Evolutionary conservation across 1,140 invertebrate genomes (phyloP).

Genomic region (Tetranychus cinnabarinus): DNA sequence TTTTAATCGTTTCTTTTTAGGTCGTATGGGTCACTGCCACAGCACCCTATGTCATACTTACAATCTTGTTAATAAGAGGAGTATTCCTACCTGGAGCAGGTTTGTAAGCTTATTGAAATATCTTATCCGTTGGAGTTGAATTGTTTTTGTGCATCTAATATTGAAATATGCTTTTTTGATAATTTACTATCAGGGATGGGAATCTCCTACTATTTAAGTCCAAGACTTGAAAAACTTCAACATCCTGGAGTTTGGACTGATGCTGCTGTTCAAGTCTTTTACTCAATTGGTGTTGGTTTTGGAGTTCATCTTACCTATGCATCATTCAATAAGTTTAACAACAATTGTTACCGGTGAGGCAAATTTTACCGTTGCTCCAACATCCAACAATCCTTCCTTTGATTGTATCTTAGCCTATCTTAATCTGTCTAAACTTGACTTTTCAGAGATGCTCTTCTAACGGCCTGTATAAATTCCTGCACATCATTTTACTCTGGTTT

Average conservation of each 20-base stretch:
- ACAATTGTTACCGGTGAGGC: conserved; percentile 49
- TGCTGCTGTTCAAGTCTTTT: conserved; percentile 64
- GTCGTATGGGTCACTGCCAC: conserved; percentile 58
- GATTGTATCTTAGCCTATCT: neutral
- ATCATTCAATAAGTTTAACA: conserved; percentile 65
- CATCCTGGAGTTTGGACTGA: conserved; percentile 60
- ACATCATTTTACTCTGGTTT: conserved; percentile 80
- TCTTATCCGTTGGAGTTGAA: neutral
- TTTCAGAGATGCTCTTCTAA: conserved; percentile 24
- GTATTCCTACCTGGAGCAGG: conserved; percentile 31
- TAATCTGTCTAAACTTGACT: too few species aligned
- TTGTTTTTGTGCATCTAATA: neutral
- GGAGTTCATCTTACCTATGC: conserved; percentile 68
- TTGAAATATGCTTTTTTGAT: neutral
- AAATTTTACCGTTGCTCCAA: neutral
- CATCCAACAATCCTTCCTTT: neutral
- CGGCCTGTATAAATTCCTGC: conserved; percentile 43
- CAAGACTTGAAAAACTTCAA: conserved; percentile 22
- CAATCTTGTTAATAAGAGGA: conserved; percentile 41
- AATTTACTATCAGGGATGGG: neutral
- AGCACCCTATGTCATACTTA: conserved; percentile 47
- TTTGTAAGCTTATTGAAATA: neutral
- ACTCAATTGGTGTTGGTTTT: conserved; percentile 71
- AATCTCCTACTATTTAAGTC: conserved; percentile 24
- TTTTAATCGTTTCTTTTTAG: conserved; percentile 16